These are phyloP conservation scores for Datnioides undecimradiatus DNA, from an alignment of 2,113 vertebrate genomes.

Conservation along the genomic window DNA sequence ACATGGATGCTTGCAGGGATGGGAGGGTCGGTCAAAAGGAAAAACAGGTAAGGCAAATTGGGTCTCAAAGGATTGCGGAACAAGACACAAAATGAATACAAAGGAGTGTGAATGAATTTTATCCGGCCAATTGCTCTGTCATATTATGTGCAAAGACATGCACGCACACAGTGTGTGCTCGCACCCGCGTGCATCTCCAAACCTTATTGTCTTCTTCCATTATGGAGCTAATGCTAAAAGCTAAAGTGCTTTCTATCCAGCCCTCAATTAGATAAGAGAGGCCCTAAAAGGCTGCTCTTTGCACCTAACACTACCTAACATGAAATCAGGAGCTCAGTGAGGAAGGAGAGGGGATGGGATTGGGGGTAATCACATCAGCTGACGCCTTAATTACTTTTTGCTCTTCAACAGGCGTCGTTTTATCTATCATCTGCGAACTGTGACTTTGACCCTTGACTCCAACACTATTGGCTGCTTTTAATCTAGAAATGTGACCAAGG, in stretches of 20 bases:
- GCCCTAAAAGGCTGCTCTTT: slow-evolving; percentile 57
- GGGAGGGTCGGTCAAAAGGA: not conserved
- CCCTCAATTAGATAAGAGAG: slow-evolving; percentile 62
- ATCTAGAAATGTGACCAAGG: slow-evolving; percentile 9
- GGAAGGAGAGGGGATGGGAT: slow-evolving; percentile 10
- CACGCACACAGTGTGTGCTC: not conserved
- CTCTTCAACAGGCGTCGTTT: slow-evolving; percentile 4
- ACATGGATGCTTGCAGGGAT: not conserved
- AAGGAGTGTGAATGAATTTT: not conserved
- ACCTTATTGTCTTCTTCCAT: slow-evolving; percentile 37
- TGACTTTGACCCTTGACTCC: not conserved
- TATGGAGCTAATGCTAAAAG: slow-evolving; percentile 58
- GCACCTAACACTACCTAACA: slow-evolving; percentile 47
- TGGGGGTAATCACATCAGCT: slow-evolving; percentile 43
- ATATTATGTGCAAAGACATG: not conserved
- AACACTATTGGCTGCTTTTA: not conserved
- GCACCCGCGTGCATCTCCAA: not conserved
- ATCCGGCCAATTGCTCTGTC: not conserved
- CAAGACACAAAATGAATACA: not conserved
- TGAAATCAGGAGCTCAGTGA: slow-evolving; percentile 22
- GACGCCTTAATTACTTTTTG: slow-evolving; percentile 42
- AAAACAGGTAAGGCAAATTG: not conserved
- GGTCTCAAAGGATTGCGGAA: not conserved
- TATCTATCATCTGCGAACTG: not conserved
- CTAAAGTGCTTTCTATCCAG: slow-evolving; percentile 65